Percentiles rank a stretch among this genome's conserved stretches.
phyloP scores from a whole-genome alignment of 1,140 invertebrate genomes.

The Neomicropteryx cornuta region DNA sequence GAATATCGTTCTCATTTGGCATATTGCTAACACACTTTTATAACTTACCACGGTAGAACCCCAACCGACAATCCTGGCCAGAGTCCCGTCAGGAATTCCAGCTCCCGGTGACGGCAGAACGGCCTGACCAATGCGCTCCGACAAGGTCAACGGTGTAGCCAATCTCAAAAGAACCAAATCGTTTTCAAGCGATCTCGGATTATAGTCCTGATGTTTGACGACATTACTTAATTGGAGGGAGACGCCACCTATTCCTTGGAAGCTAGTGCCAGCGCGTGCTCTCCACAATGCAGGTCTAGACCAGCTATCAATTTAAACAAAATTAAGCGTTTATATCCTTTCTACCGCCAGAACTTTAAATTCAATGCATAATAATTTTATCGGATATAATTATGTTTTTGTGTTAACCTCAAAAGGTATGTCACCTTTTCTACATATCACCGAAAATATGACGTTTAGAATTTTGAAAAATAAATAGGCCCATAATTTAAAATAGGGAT shows the following conservation, averaged over 20 bases:
- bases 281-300: constrained; percentile 9
- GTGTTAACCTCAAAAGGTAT: too few species aligned
- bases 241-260: constrained; percentile 10
- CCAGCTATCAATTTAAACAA: too few species aligned
- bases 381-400: too few species aligned
- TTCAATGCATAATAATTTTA: too few species aligned
- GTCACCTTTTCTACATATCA: too few species aligned
- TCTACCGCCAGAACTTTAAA: too few species aligned
- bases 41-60: constrained; percentile 16
- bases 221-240: constrained; percentile 7
- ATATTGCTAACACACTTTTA: too few species aligned
- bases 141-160: constrained; percentile 2
- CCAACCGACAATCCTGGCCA: constrained; percentile 30
- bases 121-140: neutral
- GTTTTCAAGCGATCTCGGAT: constrained; percentile 6
- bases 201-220: constrained; percentile 9
- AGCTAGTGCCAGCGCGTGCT: constrained; percentile 10
- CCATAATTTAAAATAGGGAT: too few species aligned
- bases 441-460: too few species aligned
- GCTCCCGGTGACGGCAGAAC: constrained; percentile 12
- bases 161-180: constrained; percentile 9
- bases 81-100: constrained; percentile 14
- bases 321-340: too few species aligned
- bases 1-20: too few species aligned
- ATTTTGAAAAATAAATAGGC: too few species aligned